A percentile compares a stretch with the other conserved stretches of the same genome.
Evolutionary conservation across 2,797 vertebrate species (phyloP).

Genomic region (Oreochromis mossambicus): DNA sequence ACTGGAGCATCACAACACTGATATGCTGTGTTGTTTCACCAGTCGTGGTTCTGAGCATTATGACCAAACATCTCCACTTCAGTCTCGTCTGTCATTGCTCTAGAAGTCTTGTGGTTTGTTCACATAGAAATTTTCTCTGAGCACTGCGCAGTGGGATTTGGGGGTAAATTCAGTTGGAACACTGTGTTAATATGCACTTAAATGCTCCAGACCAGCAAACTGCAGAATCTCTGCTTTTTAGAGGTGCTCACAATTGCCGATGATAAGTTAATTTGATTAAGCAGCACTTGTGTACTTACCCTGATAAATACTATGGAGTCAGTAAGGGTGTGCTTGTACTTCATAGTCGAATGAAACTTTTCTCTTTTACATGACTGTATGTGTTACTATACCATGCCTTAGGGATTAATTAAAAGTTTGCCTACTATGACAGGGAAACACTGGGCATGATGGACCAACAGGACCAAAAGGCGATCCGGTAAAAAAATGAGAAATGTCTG

Average conservation of each 20-base stretch:
- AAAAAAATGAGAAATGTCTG: slow-evolving; percentile 5
- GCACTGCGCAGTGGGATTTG: not conserved
- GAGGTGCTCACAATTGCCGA: not conserved
- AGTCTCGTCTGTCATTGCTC: not conserved
- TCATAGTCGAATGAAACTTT: not conserved
- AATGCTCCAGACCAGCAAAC: not conserved
- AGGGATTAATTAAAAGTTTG: not conserved
- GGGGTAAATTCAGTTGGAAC: not conserved
- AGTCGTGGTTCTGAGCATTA: not conserved
- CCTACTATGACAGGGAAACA: slow-evolving; percentile 50
- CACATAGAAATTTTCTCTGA: not conserved
- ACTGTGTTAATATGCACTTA: not conserved
- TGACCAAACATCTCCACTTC: not conserved
- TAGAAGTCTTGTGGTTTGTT: not conserved
- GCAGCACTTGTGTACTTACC: not conserved
- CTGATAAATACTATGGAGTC: not conserved
- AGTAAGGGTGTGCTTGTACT: not conserved
- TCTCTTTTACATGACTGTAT: not conserved
- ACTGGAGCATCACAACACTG: not conserved
- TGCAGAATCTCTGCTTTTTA: not conserved
- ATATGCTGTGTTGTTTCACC: not conserved
- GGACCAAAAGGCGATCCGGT: slow-evolving; percentile 58
- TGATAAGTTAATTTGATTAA: not conserved
- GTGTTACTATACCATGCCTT: not conserved
- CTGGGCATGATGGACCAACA: slow-evolving; percentile 30